Conservation (phyloP, 30 jellyfish, hydroid and myxozoan genomes). For the Sanderia malayensis region DNA sequence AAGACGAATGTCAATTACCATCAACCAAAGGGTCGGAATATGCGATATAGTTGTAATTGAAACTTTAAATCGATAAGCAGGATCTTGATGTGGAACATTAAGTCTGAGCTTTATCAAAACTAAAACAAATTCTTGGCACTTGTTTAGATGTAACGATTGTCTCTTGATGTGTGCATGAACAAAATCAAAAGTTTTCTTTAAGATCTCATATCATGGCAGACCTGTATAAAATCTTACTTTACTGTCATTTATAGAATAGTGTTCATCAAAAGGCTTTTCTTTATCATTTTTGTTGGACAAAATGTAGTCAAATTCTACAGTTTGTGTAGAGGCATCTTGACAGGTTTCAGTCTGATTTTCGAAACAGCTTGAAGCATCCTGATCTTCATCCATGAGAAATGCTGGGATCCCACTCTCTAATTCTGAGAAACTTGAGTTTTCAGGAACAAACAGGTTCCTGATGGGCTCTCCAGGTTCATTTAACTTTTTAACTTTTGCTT, state of each 20-base stretch:
- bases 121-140: not conserved
- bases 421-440: not conserved
- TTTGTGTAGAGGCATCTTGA: not conserved
- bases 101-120: conserved; percentile 26
- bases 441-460: not conserved
- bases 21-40: not conserved
- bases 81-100: conserved; percentile 30
- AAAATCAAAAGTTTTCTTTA: not conserved
- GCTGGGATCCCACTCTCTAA: not conserved
- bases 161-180: not conserved
- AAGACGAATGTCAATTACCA: conserved; percentile 1
- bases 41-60: conserved; percentile 22
- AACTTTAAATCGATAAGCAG: conserved; percentile 31
- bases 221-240: not conserved
- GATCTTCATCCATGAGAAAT: not conserved
- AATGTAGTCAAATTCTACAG: too few species aligned
- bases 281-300: too few species aligned
- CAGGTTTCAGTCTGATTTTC: not conserved
- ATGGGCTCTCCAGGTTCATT: not conserved
- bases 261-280: not conserved
- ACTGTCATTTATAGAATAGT: not conserved
- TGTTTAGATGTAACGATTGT: not conserved
- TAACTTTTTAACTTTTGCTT: not conserved
- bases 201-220: not conserved
- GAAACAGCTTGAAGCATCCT: not conserved